phyloP scores from a whole-genome alignment of 1,140 invertebrate species.

The Lethrus apterus region DNA sequence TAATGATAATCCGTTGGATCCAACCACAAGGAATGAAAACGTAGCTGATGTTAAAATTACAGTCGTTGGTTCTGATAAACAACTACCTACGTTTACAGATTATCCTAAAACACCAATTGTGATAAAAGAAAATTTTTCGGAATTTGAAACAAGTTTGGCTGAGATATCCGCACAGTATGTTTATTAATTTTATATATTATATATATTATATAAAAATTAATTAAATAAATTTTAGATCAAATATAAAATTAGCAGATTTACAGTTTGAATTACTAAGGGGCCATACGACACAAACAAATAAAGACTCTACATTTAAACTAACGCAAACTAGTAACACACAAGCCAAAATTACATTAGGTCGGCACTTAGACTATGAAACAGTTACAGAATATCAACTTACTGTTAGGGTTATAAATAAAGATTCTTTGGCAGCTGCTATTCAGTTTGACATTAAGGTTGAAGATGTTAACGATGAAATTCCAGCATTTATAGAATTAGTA shows the following conservation, averaged over 20 bases:
- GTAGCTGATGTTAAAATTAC: constrained; percentile 68
- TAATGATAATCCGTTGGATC: constrained; percentile 58
- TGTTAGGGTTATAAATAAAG: constrained; percentile 75
- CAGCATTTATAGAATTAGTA: constrained; percentile 69
- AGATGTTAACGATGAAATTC: constrained; percentile 85
- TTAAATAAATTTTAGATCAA: constrained; percentile 58
- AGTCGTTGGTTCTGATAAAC: constrained; percentile 81
- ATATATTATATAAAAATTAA: constrained; percentile 10
- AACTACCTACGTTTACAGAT: constrained; percentile 60
- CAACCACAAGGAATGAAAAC: constrained; percentile 49
- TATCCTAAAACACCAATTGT: constrained; percentile 52
- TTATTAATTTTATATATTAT: constrained; percentile 1
- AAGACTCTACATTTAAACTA: constrained; percentile 66
- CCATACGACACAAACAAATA: constrained; percentile 76
- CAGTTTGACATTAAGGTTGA: constrained; percentile 66
- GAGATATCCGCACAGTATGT: constrained; percentile 62
- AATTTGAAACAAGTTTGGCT: constrained; percentile 60
- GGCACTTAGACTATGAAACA: constrained; percentile 73
- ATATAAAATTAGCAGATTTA: constrained; percentile 62
- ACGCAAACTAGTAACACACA: constrained; percentile 53
- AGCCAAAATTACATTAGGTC: constrained; percentile 65
- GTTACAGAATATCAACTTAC: constrained; percentile 75
- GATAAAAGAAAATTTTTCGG: constrained; percentile 63
- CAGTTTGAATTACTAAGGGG: constrained; percentile 74
- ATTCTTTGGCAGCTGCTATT: constrained; percentile 67